Conservation (phyloP, 2,113 vertebrate genomes). For the Macrotis lagotis region DNA sequence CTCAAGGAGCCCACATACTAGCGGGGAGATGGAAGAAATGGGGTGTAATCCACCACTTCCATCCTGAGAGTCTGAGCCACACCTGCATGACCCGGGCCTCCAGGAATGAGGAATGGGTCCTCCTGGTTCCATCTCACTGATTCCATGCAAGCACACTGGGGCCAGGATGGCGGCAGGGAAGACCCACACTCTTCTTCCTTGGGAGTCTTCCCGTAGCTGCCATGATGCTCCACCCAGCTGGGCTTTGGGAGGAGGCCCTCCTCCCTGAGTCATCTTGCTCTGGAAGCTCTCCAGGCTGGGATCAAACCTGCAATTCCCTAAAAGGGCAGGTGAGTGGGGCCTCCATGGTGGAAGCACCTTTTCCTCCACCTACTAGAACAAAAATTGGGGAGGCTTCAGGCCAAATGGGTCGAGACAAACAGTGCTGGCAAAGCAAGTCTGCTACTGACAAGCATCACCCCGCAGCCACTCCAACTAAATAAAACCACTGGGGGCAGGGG, state of each 20-base stretch:
- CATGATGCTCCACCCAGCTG: slow-evolving; percentile 77
- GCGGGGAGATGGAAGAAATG: background rate
- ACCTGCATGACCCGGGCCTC: slow-evolving; percentile 57
- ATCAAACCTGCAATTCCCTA: slow-evolving; percentile 80
- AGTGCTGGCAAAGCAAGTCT: slow-evolving; percentile 19
- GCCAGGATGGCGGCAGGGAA: slow-evolving; percentile 66
- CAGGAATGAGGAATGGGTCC: slow-evolving; percentile 37
- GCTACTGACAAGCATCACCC: slow-evolving; percentile 12
- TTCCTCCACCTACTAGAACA: slow-evolving; percentile 54
- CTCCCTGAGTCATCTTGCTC: slow-evolving; percentile 80
- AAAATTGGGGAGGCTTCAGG: slow-evolving; percentile 41
- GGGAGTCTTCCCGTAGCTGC: slow-evolving; percentile 78
- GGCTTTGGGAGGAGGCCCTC: slow-evolving; percentile 82
- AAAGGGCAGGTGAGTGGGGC: slow-evolving; percentile 66
- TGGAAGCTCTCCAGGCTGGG: slow-evolving; percentile 79
- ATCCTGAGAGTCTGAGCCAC: slow-evolving; percentile 21
- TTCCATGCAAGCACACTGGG: slow-evolving; percentile 75
- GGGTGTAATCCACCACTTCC: no score
- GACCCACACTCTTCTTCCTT: slow-evolving; percentile 76
- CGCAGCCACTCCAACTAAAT: background rate
- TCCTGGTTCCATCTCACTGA: slow-evolving; percentile 58
- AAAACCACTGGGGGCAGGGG: background rate
- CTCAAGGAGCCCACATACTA: no score
- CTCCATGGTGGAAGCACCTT: slow-evolving; percentile 60
- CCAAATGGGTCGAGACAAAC: slow-evolving; percentile 40